phyloP scores from a whole-genome alignment of 1,140 invertebrate species.

The Rhagoletis zephyria region DNA sequence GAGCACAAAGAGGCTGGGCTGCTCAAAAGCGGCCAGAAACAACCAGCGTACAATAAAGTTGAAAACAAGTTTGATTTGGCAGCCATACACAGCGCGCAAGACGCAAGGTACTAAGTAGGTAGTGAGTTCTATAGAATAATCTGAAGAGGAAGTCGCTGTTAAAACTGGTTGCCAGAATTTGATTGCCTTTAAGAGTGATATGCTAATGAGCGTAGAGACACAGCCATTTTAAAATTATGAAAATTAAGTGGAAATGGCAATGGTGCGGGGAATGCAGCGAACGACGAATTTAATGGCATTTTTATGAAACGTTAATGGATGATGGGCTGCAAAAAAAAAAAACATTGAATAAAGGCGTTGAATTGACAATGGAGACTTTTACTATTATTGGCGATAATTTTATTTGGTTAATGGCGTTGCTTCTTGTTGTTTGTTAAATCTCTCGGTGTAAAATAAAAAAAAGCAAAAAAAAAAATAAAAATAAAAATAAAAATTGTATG shows the following conservation, averaged over 20 bases:
- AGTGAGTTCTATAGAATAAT: background rate
- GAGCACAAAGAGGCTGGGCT: background rate
- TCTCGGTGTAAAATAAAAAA: too few species aligned
- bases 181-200: background rate
- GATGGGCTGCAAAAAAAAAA: background rate
- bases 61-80: constrained; percentile 30
- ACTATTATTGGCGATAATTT: background rate
- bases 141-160: background rate
- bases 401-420: too few species aligned
- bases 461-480: too few species aligned
- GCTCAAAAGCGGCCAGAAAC: background rate
- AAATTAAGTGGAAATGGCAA: constrained; percentile 33
- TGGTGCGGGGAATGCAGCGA: too few species aligned
- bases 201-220: constrained; percentile 3
- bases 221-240: constrained; percentile 45
- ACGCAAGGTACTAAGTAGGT: background rate
- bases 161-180: background rate
- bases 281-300: background rate
- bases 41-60: background rate
- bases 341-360: background rate
- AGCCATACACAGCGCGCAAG: background rate
- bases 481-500: too few species aligned
- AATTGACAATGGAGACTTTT: background rate
- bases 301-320: constrained; percentile 9
- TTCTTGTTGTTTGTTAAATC: too few species aligned